Conservation (phyloP, 2,888 invertebrate species). For the Stegana nigrithorax region DNA sequence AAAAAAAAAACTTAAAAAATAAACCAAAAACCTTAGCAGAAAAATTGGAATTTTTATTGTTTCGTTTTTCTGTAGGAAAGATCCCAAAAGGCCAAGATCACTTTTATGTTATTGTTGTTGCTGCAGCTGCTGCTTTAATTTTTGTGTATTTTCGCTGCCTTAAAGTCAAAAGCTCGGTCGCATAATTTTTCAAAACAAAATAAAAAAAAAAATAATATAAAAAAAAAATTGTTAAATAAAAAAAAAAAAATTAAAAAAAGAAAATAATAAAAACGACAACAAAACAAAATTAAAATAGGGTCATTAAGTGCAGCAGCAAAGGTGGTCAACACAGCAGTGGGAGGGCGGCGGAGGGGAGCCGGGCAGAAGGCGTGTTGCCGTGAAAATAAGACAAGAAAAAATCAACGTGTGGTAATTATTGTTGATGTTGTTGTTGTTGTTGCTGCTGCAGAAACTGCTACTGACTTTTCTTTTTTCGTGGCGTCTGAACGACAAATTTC, state of each 20-base stretch:
- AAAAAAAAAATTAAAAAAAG: conserved; percentile 38
- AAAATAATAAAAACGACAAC: conserved; percentile 60
- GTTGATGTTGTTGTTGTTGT: background rate
- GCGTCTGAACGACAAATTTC: conserved; percentile 47
- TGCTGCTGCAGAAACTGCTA: conserved; percentile 37
- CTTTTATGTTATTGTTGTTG: conserved; percentile 53
- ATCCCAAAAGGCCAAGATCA: conserved; percentile 57
- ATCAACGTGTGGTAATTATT: conserved; percentile 12
- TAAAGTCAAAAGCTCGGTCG: conserved; percentile 42
- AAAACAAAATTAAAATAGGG: conserved; percentile 59
- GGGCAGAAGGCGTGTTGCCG: conserved; percentile 10
- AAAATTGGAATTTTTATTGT: conserved; percentile 16
- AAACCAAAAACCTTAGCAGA: background rate
- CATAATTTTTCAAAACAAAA: conserved; percentile 32
- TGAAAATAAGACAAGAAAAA: conserved; percentile 5
- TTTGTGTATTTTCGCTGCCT: background rate
- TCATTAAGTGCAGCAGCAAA: conserved; percentile 48
- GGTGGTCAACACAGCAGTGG: conserved; percentile 10
- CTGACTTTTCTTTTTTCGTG: conserved; percentile 9
- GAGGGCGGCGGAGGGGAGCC: background rate
- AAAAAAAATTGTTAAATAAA: conserved; percentile 29
- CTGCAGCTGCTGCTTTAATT: conserved; percentile 41
- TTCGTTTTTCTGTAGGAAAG: conserved; percentile 5
- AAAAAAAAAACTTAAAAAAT: background rate
- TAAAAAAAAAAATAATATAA: too few relatives aligned